Base-by-base conservation (phyloP, 2,113 vertebrate genomes). In the Alethe castanea region DNA sequence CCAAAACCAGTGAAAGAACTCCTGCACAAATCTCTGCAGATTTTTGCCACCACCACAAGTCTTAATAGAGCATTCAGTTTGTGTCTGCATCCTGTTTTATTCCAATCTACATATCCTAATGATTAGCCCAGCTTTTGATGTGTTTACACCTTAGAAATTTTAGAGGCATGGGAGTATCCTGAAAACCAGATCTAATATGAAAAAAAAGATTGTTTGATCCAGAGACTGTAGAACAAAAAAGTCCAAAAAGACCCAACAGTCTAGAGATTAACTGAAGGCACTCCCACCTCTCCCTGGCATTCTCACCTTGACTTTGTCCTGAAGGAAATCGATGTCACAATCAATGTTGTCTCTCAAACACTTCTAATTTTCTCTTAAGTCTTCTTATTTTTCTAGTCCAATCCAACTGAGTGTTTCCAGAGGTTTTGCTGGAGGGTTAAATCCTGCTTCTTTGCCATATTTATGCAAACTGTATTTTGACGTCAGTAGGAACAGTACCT, bases 41-140 rank as follows among this genome's bases (percentile, higher is more conserved):
- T 70, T 94, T 88, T 90, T 95, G 70, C 72, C 94, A 81, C 67
- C 50, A 83, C 24, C 77, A 36, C 74, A 81, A 71, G 47, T 81
- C 61, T 66, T 88, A 94, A 94, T 77, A 97, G 47, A 94, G 70
- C 82, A 56, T 29, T 94, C 50, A 62, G 6, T 96, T 88, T 81
- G 59, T 67, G 33, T 60, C 64, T 78, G 65, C n/a, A 65, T 83
- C 50, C 81, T 82, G 26, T 33, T 85, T 94, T 90, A 86, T 83
- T 95, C 48, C 61, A 88, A 8, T 85, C 65, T 72, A 42, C 1
- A 1, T 29, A 52, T 45, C 60, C 47, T 79, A 28, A 65, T 62
- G 59, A 69, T 86, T 91, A 85, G 11, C 40, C 14, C 25, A 65
- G 59, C 31, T 87, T 95, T 88, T 72, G 35, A 40, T 66, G 26